These are phyloP conservation scores for Crotalus tigris DNA, from an alignment of 2,113 vertebrate genomes.

Conservation along the genomic window DNA sequence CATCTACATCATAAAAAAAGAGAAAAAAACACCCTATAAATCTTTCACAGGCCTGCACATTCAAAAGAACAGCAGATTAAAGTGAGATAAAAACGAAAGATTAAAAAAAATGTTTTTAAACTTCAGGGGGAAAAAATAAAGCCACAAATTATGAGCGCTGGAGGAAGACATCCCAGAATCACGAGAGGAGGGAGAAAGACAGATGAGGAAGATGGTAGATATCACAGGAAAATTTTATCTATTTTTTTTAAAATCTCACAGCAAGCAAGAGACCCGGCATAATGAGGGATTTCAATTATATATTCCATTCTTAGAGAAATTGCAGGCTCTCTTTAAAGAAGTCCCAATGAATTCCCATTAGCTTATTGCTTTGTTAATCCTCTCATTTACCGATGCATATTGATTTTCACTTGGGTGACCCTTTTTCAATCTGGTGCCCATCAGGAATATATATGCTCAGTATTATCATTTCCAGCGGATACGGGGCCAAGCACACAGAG, in stretches of 20 bases:
- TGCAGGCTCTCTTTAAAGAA: not conserved
- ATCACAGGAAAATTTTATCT: not conserved
- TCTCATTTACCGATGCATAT: not conserved
- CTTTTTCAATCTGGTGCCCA: not conserved
- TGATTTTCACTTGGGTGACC: not conserved
- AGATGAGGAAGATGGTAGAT: not conserved
- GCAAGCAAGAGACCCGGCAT: not conserved
- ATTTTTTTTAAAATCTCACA: not conserved
- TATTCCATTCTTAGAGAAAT: not conserved
- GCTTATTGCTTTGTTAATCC: not conserved
- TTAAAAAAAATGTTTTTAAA: not conserved
- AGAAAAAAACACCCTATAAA: not conserved
- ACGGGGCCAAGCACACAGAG: not conserved
- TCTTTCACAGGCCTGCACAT: constrained; percentile 7
- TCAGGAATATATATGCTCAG: not conserved
- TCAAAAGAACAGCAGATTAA: constrained; percentile 24
- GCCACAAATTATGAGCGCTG: not conserved
- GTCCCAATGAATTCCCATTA: not conserved
- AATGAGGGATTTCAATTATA: not conserved
- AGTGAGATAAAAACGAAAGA: constrained; percentile 20
- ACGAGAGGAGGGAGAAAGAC: not conserved
- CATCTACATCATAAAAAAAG: constrained; percentile 14
- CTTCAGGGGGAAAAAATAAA: constrained; percentile 7
- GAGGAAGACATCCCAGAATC: not conserved
- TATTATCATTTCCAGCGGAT: not conserved